Conservation (phyloP, 1,140 invertebrate genomes). For the Eriocheir sinensis region DNA sequence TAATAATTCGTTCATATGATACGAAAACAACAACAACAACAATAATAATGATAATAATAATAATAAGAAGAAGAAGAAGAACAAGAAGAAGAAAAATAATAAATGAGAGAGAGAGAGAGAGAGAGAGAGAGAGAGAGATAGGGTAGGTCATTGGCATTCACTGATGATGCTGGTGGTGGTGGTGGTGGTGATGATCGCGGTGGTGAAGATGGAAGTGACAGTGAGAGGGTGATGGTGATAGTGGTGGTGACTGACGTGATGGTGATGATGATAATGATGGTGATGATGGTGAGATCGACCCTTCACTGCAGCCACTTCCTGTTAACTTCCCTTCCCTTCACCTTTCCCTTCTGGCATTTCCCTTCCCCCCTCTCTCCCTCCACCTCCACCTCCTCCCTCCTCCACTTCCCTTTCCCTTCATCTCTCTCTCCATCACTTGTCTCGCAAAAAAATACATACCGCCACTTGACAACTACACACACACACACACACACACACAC, state of each 20-base stretch:
- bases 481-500: neutral
- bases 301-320: neutral
- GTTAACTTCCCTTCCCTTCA: neutral
- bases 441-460: neutral
- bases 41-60: neutral
- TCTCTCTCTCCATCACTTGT: neutral
- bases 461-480: neutral
- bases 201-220: too few relatives aligned
- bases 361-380: neutral
- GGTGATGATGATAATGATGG: too few relatives aligned
- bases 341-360: neutral
- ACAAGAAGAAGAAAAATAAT: neutral
- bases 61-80: too few relatives aligned
- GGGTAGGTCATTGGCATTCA: neutral
- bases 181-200: neutral
- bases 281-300: too few relatives aligned
- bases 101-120: constrained; percentile 6
- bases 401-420: neutral
- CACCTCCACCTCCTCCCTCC: neutral
- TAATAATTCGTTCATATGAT: too few relatives aligned
- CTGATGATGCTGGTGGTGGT: neutral
- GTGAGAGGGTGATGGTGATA: neutral
- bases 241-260: neutral
- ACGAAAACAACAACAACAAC: too few relatives aligned
- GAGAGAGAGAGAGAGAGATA: constrained; percentile 44